Conservation (phyloP, 2,888 invertebrate species). For the Stenodera caucasica region DNA sequence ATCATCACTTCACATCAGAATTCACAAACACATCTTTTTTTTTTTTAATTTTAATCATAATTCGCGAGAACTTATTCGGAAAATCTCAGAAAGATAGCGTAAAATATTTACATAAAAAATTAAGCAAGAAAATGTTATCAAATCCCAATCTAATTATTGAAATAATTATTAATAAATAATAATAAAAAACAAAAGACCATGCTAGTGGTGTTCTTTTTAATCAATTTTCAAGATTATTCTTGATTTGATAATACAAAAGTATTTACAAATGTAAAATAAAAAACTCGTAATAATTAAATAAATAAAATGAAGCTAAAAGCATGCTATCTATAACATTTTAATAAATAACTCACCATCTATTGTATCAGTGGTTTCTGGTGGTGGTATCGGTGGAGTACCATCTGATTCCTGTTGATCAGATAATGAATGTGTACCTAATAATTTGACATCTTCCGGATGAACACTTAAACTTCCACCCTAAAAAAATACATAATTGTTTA, state of each 20-base stretch:
- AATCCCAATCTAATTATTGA: background rate
- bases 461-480: slow-evolving; percentile 58
- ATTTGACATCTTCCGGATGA: slow-evolving; percentile 61
- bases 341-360: slow-evolving; percentile 69
- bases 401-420: slow-evolving; percentile 64
- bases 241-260: slow-evolving; percentile 5
- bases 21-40: slow-evolving; percentile 1
- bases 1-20: background rate
- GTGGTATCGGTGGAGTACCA: slow-evolving; percentile 64
- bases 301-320: slow-evolving; percentile 13
- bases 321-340: slow-evolving; percentile 8
- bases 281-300: slow-evolving; percentile 5
- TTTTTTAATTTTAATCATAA: too few relatives aligned
- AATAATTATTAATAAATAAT: too few relatives aligned
- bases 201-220: slow-evolving; percentile 16
- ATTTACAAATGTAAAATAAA: slow-evolving; percentile 16
- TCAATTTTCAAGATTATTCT: slow-evolving; percentile 18
- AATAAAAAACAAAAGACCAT: slow-evolving; percentile 20
- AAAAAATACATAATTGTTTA: slow-evolving; percentile 15
- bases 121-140: background rate
- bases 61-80: background rate
- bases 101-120: background rate
- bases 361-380: slow-evolving; percentile 71
- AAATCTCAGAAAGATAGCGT: background rate
- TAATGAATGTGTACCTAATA: slow-evolving; percentile 65